Base-by-base conservation (phyloP, 2,113 vertebrate genomes). In the Vanacampus margaritifer region DNA sequence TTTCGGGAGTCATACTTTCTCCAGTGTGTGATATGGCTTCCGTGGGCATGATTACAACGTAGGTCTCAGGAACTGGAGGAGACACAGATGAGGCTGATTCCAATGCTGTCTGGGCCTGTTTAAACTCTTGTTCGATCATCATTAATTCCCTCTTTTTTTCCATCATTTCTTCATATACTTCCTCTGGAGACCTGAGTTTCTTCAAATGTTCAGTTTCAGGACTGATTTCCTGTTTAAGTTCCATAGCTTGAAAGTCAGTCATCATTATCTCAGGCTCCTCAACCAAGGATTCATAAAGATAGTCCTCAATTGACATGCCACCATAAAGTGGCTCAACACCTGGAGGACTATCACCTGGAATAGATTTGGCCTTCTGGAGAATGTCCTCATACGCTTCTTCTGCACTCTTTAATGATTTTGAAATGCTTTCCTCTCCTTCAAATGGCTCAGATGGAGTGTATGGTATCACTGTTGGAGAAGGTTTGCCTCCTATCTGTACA, bases 271-370 rank as follows among this genome's bases (percentile, higher is more conserved):
- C 92, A 85, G 91, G 88, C 48, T 95, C 95, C 73, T 95, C 95
- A 66, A 99, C 91, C 81, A 99, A 91, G 56, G 96, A 96, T 73
- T 98, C 96, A 73, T 98, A 98, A 84, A 97, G 95, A 86, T 98
- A 99, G 89, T 99, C 97, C 67, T 99, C 96, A 88, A 98, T 98
- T 81, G 95, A 48, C 96, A 99, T 96, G 60, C 97, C 97, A 41
- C 94, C 96, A 82, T 97, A 98, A 23, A 99, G 91, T n/a, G 95
- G 93, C 68, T 98, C 97, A 80, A 97, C 95, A 82, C 95, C 95
- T 86, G 95, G 94, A 14, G 92, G 88, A 78, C 94, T 93, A 72
- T 95, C 95, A 51, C 87, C 90, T 84, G 93, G 91, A 85, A 94
- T 92, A 41, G 89, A 57, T 82, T 92, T 93, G 60, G 93, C 89